These are phyloP conservation scores for Oreotrochilus melanogaster DNA, from an alignment of 2,113 vertebrate genomes.

Conservation along the genomic window DNA sequence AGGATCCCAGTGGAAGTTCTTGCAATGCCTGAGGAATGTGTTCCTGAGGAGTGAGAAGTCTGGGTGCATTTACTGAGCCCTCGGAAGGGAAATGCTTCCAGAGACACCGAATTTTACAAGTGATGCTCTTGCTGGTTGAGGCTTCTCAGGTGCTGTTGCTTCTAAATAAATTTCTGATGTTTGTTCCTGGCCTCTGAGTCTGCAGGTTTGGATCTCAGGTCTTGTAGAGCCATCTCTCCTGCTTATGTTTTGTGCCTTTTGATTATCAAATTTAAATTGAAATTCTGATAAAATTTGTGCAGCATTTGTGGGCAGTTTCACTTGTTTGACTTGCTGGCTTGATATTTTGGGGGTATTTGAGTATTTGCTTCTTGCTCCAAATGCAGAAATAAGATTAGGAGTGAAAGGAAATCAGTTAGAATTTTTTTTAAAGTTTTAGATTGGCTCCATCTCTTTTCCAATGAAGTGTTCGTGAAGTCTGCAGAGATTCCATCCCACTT, in stretches of 20 bases:
- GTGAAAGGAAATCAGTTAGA: not conserved
- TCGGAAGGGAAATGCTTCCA: not conserved
- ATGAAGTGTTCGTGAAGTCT: not conserved
- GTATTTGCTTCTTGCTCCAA: not conserved
- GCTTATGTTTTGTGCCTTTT: fast-evolving
- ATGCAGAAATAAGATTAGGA: not conserved
- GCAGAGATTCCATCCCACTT: not conserved
- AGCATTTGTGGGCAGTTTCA: not conserved
- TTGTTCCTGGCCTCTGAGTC: not conserved
- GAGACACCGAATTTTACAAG: not conserved
- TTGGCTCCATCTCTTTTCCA: not conserved
- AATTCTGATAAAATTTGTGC: not conserved
- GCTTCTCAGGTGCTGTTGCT: not conserved
- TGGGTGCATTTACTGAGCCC: not conserved
- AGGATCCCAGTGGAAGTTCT: not conserved
- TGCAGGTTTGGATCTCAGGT: not conserved
- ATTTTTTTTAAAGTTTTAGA: not conserved
- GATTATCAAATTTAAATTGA: not conserved
- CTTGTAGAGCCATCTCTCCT: not conserved
- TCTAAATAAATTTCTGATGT: not conserved
- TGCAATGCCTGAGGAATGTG: not conserved
- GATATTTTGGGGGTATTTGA: not conserved
- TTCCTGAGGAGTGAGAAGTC: not conserved
- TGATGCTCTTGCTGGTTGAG: not conserved
- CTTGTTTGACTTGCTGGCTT: not conserved